Percentiles rank a stretch among this genome's conserved stretches.
Evolutionary conservation across 2,888 invertebrate species (phyloP).

Genomic region (Microplitis deprimator): DNA sequence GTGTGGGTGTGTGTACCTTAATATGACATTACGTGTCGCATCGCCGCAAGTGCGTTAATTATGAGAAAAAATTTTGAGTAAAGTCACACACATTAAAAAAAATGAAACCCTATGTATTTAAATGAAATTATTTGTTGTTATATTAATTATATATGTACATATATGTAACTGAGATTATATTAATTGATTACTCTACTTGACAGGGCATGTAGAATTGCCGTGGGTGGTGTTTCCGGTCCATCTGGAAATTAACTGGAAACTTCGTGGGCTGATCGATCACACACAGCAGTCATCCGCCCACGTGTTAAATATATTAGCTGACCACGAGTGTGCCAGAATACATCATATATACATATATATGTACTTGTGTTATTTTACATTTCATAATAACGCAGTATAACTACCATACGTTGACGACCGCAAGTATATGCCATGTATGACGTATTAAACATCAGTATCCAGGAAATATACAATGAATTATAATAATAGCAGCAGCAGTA

Average conservation of each 20-base stretch:
- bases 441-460: background rate
- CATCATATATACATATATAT: background rate
- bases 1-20: background rate
- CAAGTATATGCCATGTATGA: background rate
- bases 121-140: background rate
- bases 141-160: background rate
- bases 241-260: constrained; percentile 14
- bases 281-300: constrained; percentile 31
- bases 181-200: background rate
- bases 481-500: background rate
- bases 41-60: background rate
- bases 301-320: constrained; percentile 5
- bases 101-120: background rate
- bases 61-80: background rate
- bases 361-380: background rate
- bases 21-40: background rate
- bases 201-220: constrained; percentile 1
- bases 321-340: background rate
- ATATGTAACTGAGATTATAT: background rate
- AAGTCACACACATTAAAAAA: background rate
- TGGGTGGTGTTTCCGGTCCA: constrained; percentile 18
- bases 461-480: background rate
- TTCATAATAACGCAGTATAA: background rate
- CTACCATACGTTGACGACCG: background rate
- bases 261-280: constrained; percentile 38